Percentiles rank a stretch among this genome's conserved stretches.
phyloP scores from a whole-genome alignment of 53 echinoderm and acorn worm genomes.

The Holothuria leucospilota region DNA sequence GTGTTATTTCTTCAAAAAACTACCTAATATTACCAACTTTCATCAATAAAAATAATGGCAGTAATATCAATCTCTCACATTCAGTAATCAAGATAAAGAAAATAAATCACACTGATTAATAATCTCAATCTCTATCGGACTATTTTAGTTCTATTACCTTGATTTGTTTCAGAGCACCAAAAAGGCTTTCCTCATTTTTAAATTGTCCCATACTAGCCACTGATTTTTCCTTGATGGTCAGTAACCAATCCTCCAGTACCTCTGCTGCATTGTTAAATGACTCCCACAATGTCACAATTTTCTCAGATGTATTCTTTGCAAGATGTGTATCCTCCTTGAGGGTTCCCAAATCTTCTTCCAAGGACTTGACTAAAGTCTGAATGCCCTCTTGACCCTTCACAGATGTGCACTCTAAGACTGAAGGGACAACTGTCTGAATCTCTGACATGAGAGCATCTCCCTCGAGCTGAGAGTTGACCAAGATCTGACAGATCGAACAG shows the following conservation, averaged over 20 bases:
- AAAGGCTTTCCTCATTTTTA: background rate
- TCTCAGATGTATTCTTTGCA: conserved; percentile 39
- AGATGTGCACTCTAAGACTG: conserved; percentile 70
- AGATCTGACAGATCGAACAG: conserved; percentile 36
- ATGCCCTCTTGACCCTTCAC: conserved; percentile 74
- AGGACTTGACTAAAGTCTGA: conserved; percentile 68
- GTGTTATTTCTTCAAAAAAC: no score
- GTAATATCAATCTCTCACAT: no score
- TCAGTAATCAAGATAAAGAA: no score
- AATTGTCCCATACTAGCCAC: conserved; percentile 18
- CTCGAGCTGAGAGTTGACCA: conserved; percentile 67
- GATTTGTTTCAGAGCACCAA: background rate
- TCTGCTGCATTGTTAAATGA: conserved; percentile 58
- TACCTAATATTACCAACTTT: no score
- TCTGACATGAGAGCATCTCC: conserved; percentile 77
- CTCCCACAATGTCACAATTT: conserved; percentile 60
- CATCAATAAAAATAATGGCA: no score
- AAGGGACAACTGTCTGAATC: conserved; percentile 60
- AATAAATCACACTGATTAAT: no score
- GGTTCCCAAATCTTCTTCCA: conserved; percentile 64
- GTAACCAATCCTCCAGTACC: conserved; percentile 70
- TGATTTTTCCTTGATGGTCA: conserved; percentile 42
- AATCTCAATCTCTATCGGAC: no score
- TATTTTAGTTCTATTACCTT: background rate
- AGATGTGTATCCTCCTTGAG: conserved; percentile 65